Base-by-base conservation (phyloP, 2,113 vertebrate species). In the Zosterops lateralis region DNA sequence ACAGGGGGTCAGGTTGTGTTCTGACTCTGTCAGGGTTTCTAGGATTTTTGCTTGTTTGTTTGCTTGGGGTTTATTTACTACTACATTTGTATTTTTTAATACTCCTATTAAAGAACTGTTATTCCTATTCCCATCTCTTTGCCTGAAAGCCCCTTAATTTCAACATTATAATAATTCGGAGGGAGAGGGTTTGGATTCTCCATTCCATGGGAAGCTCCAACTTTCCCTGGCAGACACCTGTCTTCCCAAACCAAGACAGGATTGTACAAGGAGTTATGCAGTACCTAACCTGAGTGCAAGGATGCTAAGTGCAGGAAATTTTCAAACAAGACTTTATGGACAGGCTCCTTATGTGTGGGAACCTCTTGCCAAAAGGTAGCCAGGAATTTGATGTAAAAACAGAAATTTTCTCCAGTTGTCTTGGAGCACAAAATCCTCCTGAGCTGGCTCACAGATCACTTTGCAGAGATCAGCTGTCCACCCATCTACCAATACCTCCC, bases 311-410 rank as follows among this genome's bases (percentile, higher is more conserved):
- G 42, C 42, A 48, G 45, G 14, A 21, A 19, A 36, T 40, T 57
- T 65, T 78, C 77, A 60, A 66, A 47, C 32, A 25, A 58, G 51
- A 36, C 18, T 17, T 57, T 26, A 29, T 40, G 40, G 28, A 38
- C 1, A 24, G 60, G 22, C 36, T 53, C 26, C 20, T 44, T 17
- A 31, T 20, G 42, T 3, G 12, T 0, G 12, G 64, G 32, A 76
- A 18, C 61, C 38, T 87, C 66, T 70, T 92, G 81, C 94, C 84
- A 79, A 84, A 87, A 94, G 74, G 92, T 42, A 92, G 84, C 71
- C 58, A 77, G 47, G 84, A 84, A 91, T 73, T 61, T 17, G 54
- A 83, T 93, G 78, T 50, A 45, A 76, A 91, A 83, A 3, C 54
- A 92, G 89, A 57, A 81, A 28, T 76, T 57, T 4, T 36, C 76